Evolutionary conservation across 1,140 invertebrate genomes (phyloP), one percentile per base, ranked within the genome.

Genomic region (Ladona fulva): DNA sequence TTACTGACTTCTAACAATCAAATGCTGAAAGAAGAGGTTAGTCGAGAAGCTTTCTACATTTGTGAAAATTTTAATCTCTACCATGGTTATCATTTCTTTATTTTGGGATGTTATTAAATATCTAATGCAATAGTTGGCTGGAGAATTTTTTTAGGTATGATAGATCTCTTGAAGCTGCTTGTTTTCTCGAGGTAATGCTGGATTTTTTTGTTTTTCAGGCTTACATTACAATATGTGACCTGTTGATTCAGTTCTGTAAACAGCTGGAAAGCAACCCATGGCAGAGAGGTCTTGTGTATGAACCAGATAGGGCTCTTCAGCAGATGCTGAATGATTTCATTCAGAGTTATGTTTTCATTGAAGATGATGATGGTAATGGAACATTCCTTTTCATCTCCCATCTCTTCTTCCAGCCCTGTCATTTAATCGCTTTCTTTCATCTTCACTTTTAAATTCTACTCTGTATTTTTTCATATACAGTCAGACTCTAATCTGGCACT

Each of bases 201-300:
- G n/a, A n/a, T n/a, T 74, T 42, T 25, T 80, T 80, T 78, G 16
- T 82, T 75, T 84, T 86, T 42, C 82, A 95, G 91, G 95, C 96
- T 0, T 99, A 97, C 84, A 91, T 95, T 52, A 94, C 94, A 16
- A 91, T 99, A 66, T 99, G 97, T 85, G 98, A 99, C 87, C 86
- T 97, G 79, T 86, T 99, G 37, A 92, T 99, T n/a, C 89, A 97
- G 76, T 99, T 99, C 87, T 97, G 95, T 80, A 93, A 94, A 84
- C 94, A 97, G 82, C 84, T 98, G 76, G 87, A 88, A 25, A 86
- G 86, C 42, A 89, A 91, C 81, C 75, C 82, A 74, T 82, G 81
- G 79, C 86, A 93, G 78, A 89, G 90, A 76, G 89, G 91, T 77
- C 87, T 98, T 25, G 90, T 95, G 77, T 96, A 93, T 84, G 91